Evolutionary conservation across 2,797 vertebrate species (phyloP), one percentile per base, ranked within the genome.

Genomic region (Eulemur mongoz): DNA sequence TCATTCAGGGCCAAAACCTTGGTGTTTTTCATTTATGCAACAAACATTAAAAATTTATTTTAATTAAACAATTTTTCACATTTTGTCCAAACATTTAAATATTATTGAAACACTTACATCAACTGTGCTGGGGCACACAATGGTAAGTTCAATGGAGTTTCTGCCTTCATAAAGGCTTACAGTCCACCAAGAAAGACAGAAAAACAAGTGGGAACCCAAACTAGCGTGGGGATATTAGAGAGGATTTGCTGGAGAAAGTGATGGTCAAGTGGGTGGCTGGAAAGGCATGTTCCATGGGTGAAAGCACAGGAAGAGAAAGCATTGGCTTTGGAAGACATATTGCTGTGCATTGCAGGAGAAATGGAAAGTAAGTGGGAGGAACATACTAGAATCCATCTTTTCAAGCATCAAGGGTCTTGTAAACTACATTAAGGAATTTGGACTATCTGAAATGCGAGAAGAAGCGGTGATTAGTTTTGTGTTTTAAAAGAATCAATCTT

Each of bases 21-120:
- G 65, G 57, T 93, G 63, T 72, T 87, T 70, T 48, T 94, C 45
- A 59, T 57, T 93, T 27, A 93, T 50, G 91, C 54, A 94, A 82
- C 5, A 73, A 86, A 72, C 27, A 73, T 32, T 89, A 65, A n/a
- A 65, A n/a, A 61, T 61, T 57, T 57, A 10, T 25, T 57, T 57
- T 25, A 57, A 57, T 57, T 57, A 57, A 57, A 57, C 10, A 25
- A 4, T 25, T 23, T 25, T 57, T 57, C 54, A 57, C 23, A 57
- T 57, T 57, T 57, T 57, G 9, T 17, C 61, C 15, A 32, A 65
- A n/a, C 15, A 63, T 32, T 89, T 78, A 72, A 94, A 61, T 50
- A 76, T 32, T 67, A 65, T 15, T 73, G 18, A 14, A 76, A 38
- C 54, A 76, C 50, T 79, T 48, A 38, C 5, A 78, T 59, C 30